Evolutionary conservation across 1,140 invertebrate species (phyloP), one percentile per base, ranked within the genome.

Genomic region (Caenorhabditis briggsae): DNA sequence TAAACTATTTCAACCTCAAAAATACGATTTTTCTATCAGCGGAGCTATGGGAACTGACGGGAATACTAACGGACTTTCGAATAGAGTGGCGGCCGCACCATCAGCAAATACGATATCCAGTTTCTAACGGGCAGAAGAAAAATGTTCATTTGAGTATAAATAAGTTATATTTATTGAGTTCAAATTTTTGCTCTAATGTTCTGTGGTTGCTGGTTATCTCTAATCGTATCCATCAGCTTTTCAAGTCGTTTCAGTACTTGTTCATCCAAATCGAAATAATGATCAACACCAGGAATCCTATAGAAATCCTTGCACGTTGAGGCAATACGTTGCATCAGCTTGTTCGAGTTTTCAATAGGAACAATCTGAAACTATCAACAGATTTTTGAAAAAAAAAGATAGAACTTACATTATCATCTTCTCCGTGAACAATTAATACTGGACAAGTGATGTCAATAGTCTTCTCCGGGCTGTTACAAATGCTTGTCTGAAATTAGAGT

Each of bases 211-310:
- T 78, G 46, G 23, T 78, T 78, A 14, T 78, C 46, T 23, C 70
- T 46, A 50, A 78, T 78, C 2, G 8, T n/a, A 50, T 78, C 46
- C 70, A 78, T 78, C 70, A 78, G 41, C 12, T 53, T n/a, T 11
- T 23, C 70, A n/a, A 78, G 70, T 78, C 11, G 12, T 11, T 6
- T 50, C 70, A 78, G 41, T 53, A 78, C 70, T 50, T 78, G 2
- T 9, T 78, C 43, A n/a, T 78, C 46, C 46, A 78, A 78, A 53
- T 78, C 70, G 20, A 78, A 78, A 23, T 78, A 50, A 23, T 78
- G 70, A 53, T 78, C 70, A 2, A 50, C 70, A 50, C 9, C n/a
- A 50, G 70, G 70, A 78, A 78, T 78, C 23, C 46, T 18, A 78
- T 78, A 23, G 12, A 78, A 78, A 53, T 78, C 70, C 50, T 78